Evolutionary conservation across 1,140 invertebrate species (phyloP).

Genomic region (Heliconius himera): DNA sequence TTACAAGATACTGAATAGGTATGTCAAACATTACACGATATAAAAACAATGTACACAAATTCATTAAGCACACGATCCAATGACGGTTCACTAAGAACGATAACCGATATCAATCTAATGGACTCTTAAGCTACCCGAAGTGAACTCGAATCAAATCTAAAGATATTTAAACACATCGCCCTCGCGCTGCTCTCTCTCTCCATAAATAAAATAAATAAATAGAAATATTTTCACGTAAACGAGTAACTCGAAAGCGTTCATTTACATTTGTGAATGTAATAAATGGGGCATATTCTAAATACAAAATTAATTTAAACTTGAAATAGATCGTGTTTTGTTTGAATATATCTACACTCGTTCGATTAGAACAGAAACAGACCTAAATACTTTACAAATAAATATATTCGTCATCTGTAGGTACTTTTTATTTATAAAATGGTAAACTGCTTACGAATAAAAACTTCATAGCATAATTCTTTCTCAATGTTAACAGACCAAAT

Average conservation of each 20-base stretch:
- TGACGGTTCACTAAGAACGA: conserved; percentile 52
- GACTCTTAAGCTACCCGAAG: conserved; percentile 68
- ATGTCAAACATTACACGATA: background rate
- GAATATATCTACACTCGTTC: conserved; percentile 41
- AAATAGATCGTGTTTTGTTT: conserved; percentile 47
- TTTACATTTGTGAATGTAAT: conserved; percentile 81
- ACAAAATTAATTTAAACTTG: conserved; percentile 67
- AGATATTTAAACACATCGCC: conserved; percentile 79
- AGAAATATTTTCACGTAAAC: conserved; percentile 81
- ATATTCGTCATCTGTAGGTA: conserved; percentile 32
- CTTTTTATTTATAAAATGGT: conserved; percentile 24
- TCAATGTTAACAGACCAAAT: conserved; percentile 13
- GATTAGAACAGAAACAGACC: conserved; percentile 42
- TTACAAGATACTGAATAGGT: background rate
- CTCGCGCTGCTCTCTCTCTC: conserved; percentile 68
- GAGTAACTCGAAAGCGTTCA: conserved; percentile 77
- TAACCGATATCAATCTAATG: conserved; percentile 74
- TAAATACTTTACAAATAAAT: conserved; percentile 38
- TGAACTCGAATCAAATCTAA: conserved; percentile 69
- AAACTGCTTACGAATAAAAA: conserved; percentile 16
- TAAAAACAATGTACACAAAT: conserved; percentile 17
- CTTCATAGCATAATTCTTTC: conserved; percentile 10
- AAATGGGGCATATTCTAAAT: conserved; percentile 77
- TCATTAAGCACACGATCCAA: background rate
- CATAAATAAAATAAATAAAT: conserved; percentile 82